Evolutionary conservation across 2,888 invertebrate species (phyloP), one percentile per base, ranked within the genome.

Genomic region (Eupithecia centaureata): DNA sequence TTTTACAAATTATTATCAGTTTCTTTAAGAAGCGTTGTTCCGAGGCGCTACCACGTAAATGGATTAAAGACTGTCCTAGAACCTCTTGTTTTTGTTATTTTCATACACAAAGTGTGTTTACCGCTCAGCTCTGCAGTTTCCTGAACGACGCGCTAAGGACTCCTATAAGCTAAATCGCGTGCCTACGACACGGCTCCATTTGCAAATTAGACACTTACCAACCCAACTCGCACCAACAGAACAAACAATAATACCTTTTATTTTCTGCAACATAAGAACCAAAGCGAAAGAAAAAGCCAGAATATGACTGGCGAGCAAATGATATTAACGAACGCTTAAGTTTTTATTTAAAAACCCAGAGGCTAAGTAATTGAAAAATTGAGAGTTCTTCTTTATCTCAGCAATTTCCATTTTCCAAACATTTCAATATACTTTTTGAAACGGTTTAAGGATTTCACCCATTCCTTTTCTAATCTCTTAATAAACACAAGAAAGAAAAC

Each of bases 141-240:
- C 73, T 75, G 79, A 84, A 83, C 83, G 84, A 79, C 72, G 80
- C 79, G 82, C 86, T 85, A 85, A 89, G 86, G 85, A 86, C 84
- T 82, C 86, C 86, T 89, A 18, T 90, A 90, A 91, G 90, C 90
- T 86, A 88, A 91, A 90, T 90, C 87, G 88, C 86, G 82, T 80
- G 87, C 90, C 88, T 85, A 87, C 88, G 88, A 88, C 90, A 88
- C 87, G 86, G 82, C 84, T 88, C 91, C 92, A 92, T 92, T 92
- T 92, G 91, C 89, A 91, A 92, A 92, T 92, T 89, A 90, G 85
- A 89, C 82, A 82, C 25, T 66, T 38, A 62, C 56, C 76, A 77
- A 81, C 76, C 77, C 75, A 64, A 72, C 69, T 72, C 77, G 77
- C 70, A 65, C 67, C 71, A 74, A 75, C 61, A 59, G 42, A 60